Evolutionary conservation across 2,797 vertebrate genomes (phyloP), one percentile per base, ranked within the genome.

Genomic region (Esox lucius): DNA sequence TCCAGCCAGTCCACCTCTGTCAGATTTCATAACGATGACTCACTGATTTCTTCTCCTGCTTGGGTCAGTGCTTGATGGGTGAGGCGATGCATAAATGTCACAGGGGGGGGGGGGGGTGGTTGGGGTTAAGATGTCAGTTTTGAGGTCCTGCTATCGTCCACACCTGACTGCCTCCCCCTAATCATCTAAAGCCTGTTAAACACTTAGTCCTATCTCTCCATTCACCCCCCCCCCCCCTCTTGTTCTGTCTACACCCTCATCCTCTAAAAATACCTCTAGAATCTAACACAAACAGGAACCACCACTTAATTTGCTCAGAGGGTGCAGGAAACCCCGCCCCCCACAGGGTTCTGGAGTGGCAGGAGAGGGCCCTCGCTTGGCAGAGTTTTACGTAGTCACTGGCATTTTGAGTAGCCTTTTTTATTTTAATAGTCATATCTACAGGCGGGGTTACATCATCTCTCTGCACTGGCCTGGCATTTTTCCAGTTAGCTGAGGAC

Each of bases 231-330:
- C n/a, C n/a, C n/a, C n/a, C n/a, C n/a, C n/a, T n/a, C n/a, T n/a
- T n/a, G n/a, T n/a, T n/a, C n/a, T n/a, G n/a, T n/a, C 8, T 61
- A 19, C 83, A 65, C 74, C 75, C 17, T 85, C 76, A 80, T 71
- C 68, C 72, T n/a, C 72, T 68, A 77, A 35, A 46, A 64, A 74
- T 56, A 62, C 16, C 19, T 80, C 80, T n/a, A 73, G 68, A 74
- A 74, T 86, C 39, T 74, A 82, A 80, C 79, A 77, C 74, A 88
- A 87, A 87, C 88, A 86, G 87, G 90, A 91, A 90, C 81, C 78
- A 71, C 76, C 79, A 77, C 69, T 71, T 76, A 78, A 80, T 76
- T 78, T 79, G 70, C 24, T 82, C 70, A 76, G 78, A 73, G 68
- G 72, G 76, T 56, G 24, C 65, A 59, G 81, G 79, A 80, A 78